Percentiles rank a stretch among this genome's conserved stretches.
Evolutionary conservation across 2,797 vertebrate genomes (phyloP).

Genomic region (Sebastolobus alascanus): DNA sequence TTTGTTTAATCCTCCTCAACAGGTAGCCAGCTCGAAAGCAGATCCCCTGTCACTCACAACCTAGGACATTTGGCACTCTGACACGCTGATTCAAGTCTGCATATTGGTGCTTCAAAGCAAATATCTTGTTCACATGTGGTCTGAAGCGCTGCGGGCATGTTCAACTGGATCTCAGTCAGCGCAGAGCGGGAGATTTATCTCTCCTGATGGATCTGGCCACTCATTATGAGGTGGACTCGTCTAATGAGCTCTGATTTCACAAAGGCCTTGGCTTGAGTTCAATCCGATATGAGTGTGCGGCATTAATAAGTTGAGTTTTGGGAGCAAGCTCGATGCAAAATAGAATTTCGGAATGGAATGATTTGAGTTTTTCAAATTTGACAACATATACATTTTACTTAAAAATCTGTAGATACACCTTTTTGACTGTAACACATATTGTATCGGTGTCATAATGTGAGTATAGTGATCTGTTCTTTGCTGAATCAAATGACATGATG

Average conservation of each 20-base stretch:
- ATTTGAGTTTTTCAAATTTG: not conserved
- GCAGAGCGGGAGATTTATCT: slow-evolving; percentile 64
- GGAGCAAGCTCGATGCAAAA: slow-evolving; percentile 6
- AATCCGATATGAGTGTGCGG: slow-evolving; percentile 55
- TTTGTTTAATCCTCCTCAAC: slow-evolving; percentile 81
- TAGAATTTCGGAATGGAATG: not conserved
- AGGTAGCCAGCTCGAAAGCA: slow-evolving; percentile 76
- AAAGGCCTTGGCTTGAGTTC: slow-evolving; percentile 67
- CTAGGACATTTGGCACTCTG: slow-evolving; percentile 75
- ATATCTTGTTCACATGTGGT: slow-evolving; percentile 73
- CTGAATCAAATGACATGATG: not conserved
- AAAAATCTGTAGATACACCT: not conserved
- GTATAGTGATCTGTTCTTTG: not conserved
- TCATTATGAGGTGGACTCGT: slow-evolving; percentile 71
- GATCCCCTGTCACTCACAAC: slow-evolving; percentile 74
- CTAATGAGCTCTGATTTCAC: slow-evolving; percentile 73
- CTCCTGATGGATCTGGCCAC: slow-evolving; percentile 67
- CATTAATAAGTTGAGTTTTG: slow-evolving; percentile 39
- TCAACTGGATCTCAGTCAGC: slow-evolving; percentile 71
- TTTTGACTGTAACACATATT: not conserved
- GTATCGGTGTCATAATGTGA: not conserved
- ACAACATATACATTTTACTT: not conserved
- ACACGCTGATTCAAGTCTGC: slow-evolving; percentile 59
- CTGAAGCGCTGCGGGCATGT: slow-evolving; percentile 66
- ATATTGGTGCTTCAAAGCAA: slow-evolving; percentile 80